phyloP scores from a whole-genome alignment of 1,140 invertebrate species.

The Cyclargus thomasi region DNA sequence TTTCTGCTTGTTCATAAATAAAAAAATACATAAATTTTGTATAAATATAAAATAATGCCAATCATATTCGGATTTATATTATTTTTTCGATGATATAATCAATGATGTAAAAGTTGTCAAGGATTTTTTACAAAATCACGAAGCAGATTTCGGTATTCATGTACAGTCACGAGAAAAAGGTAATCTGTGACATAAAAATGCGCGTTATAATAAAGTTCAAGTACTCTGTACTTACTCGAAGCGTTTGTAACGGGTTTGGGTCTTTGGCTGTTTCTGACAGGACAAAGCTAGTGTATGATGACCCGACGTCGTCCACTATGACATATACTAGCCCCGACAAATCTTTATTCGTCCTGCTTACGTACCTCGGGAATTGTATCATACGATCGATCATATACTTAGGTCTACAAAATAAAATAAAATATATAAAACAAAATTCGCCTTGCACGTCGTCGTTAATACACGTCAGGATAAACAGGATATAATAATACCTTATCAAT shows the following conservation, averaged over 20 bases:
- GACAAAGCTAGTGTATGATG: slow-evolving; percentile 44
- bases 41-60: too few species aligned
- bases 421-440: slow-evolving; percentile 19
- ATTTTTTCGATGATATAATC: too few species aligned
- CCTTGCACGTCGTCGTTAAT: slow-evolving; percentile 18
- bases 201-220: background rate
- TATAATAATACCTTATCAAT: slow-evolving; percentile 44
- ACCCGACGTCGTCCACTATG: slow-evolving; percentile 54
- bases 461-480: background rate
- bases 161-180: too few species aligned
- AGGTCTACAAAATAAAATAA: slow-evolving; percentile 40
- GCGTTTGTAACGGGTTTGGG: slow-evolving; percentile 27
- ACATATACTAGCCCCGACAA: slow-evolving; percentile 40
- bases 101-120: too few species aligned
- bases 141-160: too few species aligned
- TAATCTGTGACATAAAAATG: too few species aligned
- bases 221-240: slow-evolving; percentile 38
- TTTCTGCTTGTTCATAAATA: background rate
- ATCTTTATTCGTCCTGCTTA: slow-evolving; percentile 33
- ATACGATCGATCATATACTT: slow-evolving; percentile 59
- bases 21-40: too few species aligned
- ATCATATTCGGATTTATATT: too few species aligned
- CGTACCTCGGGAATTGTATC: slow-evolving; percentile 36
- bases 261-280: slow-evolving; percentile 49
- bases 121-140: too few species aligned